Percentiles rank a stretch among this genome's conserved stretches.
These are phyloP conservation scores for Pachyuromys duprasi DNA, from an alignment of 2,797 vertebrate genomes.

Conservation along the genomic window DNA sequence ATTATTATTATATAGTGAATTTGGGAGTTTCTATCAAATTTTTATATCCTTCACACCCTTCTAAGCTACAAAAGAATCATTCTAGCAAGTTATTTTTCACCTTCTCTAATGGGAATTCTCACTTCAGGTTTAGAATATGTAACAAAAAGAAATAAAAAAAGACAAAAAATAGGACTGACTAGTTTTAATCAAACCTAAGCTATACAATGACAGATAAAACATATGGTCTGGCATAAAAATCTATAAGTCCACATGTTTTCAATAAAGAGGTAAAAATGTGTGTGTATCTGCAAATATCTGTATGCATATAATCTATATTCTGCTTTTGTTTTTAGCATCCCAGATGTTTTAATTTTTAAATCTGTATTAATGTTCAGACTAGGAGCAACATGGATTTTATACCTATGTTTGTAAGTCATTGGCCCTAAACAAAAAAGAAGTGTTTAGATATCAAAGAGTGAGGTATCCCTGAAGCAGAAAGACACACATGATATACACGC, in stretches of 20 bases:
- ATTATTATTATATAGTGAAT: conserved; percentile 55
- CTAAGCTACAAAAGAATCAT: not conserved
- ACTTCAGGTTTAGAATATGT: not conserved
- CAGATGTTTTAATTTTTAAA: conserved; percentile 38
- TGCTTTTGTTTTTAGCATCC: not conserved
- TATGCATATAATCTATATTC: not conserved
- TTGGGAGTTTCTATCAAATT: conserved; percentile 28
- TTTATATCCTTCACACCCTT: not conserved
- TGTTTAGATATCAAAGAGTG: not conserved
- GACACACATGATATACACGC: not conserved
- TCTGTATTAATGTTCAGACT: conserved; percentile 3
- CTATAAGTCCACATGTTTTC: conserved; percentile 65
- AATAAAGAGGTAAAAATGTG: conserved; percentile 51
- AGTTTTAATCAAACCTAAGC: conserved; percentile 71
- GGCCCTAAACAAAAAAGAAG: not conserved
- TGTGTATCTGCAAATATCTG: not conserved
- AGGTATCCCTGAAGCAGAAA: too few species aligned
- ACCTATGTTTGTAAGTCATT: not conserved
- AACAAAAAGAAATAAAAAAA: not conserved
- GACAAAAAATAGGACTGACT: not conserved
- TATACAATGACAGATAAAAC: conserved; percentile 23
- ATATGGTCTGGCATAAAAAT: conserved; percentile 57
- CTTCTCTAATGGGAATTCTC: not conserved
- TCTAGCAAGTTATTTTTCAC: not conserved
- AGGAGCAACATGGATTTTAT: not conserved